Evolutionary conservation across 2,888 invertebrate species (phyloP), one percentile per base, ranked within the genome.

Genomic region (Nemotelus pantherinus): DNA sequence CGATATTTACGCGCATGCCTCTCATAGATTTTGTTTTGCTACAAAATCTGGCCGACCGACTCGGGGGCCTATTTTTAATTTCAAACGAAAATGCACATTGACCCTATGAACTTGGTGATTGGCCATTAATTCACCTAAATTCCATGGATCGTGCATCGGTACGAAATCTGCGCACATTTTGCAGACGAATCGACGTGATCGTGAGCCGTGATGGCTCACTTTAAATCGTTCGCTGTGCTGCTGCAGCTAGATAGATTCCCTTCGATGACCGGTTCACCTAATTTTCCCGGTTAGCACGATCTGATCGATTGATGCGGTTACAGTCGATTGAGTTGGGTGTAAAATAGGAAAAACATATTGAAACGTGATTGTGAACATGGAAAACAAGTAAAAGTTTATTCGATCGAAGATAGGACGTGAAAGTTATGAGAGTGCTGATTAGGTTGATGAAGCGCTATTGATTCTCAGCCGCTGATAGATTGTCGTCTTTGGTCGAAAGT

Each of bases 21-120:
- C 25, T 25, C 25, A 25, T 25, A 25, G 25, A 25, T 25, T 25
- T 25, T 0, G 25, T 25, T 25, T 25, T 25, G 25, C 25, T 25
- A 25, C 25, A 25, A 25, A 25, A 58, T 58, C 43, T 1, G 57
- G 10, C 57, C 63, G 25, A 63, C 43, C 63, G 25, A 53, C 2
- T 3, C 7, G 39, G 45, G 43, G 41, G 63, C 63, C 63, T 74
- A 74, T 74, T 74, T 74, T 48, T 63, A 60, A 60, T 60, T 74
- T 74, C 25, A 25, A 25, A 60, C 74, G 41, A 39, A 25, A 48
- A 48, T 50, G 63, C 63, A 55, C 74, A 74, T 74, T 74, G 74
- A 74, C 74, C 74, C 74, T 63, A 48, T 74, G 74, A 74, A 74
- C 74, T 74, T 74, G 74, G 63, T 60, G 74, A 74, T 74, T 60